Base-by-base conservation (phyloP, 1,140 invertebrate genomes). In the Anastrepha ludens region DNA sequence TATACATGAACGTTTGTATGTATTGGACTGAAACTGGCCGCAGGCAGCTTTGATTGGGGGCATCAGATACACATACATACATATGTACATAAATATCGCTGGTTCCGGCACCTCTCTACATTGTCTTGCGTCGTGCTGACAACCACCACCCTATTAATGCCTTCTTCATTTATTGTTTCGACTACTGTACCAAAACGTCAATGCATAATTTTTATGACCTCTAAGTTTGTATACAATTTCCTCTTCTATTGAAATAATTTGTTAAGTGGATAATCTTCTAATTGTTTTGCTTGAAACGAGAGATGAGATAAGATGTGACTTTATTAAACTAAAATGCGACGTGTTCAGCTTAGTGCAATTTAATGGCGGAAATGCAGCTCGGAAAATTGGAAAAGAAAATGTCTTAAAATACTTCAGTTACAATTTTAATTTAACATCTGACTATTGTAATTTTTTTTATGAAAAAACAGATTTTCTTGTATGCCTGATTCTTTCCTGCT, bases 121-220 rank as follows among this genome's bases (percentile, higher is more conserved):
- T 47, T 15, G 20, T 67, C 0, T 70, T 41, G 39, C 41, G 0
- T 41, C 13, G 17, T 41, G 8, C 11, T 44, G 29, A 15, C 41
- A 9, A 44, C 39, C 29, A 15, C 17, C 74, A 29, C 74, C 74
- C 74, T 81, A 6, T 55, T 11, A 55, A 50, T 20, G 44, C 47
- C n/a, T 55, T 81, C 29, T 58, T 81, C 55, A 41, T 55, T 55
- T 55, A 29, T 41, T 29, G 47, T 3, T 41, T 9, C n/a, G 59
- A 9, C 59, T 59, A 60, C 39, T 41, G 44, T 50, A 29, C 17
- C 17, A 39, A 62, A 86, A 62, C 55, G 55, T 59, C 85, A 86
- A 17, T 86, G 58, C 20, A 29, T 81, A 81, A 81, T 81, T 81
- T 81, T 81, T 81, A 81, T 81, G 74, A 81, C 74, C 74, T 81